Evolutionary conservation across 2,113 vertebrate genomes (phyloP).

Genomic region (Irena cyanogastra): DNA sequence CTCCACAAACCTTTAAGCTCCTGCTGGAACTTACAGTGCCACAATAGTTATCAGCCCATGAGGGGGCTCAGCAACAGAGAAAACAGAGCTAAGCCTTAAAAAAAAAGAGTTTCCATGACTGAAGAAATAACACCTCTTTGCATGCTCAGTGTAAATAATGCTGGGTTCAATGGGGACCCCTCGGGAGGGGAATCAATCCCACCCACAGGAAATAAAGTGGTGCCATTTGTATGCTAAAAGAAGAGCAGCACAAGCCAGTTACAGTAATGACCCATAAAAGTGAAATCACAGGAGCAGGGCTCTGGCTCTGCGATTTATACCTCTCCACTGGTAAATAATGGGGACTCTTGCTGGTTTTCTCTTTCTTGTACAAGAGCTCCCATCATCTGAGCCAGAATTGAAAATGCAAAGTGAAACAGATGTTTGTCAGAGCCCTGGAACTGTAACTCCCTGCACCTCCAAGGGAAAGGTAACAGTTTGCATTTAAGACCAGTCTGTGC

Average conservation of each 20-base stretch:
- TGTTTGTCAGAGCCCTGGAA: neutral
- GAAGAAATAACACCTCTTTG: neutral
- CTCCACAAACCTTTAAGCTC: neutral
- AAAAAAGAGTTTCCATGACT: neutral
- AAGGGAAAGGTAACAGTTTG: neutral
- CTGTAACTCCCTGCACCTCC: neutral
- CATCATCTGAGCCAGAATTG: neutral
- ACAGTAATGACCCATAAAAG: slow-evolving; percentile 11
- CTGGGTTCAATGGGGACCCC: neutral
- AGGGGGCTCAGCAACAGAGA: neutral
- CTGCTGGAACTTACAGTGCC: neutral
- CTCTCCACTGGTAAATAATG: slow-evolving; percentile 13
- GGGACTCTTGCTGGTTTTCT: slow-evolving; percentile 1
- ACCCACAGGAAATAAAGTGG: neutral
- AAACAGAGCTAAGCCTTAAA: neutral
- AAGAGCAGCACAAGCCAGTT: neutral
- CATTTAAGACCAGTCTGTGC: neutral
- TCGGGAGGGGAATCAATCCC: slow-evolving; percentile 2
- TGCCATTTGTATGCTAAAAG: neutral
- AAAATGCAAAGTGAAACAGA: slow-evolving; percentile 10
- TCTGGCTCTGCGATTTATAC: neutral
- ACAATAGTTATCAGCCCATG: neutral
- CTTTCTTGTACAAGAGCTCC: neutral
- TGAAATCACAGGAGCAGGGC: neutral
- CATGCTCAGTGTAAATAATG: neutral